Conservation (phyloP, 1,140 invertebrate genomes). For the Pseudomyrmex concolor region DNA sequence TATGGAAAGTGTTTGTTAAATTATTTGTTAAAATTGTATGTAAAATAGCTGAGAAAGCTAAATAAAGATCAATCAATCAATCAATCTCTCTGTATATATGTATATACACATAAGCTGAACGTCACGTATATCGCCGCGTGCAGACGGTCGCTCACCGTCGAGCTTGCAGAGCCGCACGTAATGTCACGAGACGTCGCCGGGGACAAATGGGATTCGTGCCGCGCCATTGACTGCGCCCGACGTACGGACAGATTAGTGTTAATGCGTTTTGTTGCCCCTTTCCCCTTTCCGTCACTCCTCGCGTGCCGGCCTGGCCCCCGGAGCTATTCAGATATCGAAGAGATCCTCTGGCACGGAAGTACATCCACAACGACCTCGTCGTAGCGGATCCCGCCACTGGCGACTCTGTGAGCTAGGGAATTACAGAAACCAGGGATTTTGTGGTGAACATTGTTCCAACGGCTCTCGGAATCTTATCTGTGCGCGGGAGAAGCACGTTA, state of each 20-base stretch:
- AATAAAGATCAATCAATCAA: too few species aligned
- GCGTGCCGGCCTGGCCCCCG: constrained; percentile 15
- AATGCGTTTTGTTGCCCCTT: constrained; percentile 71
- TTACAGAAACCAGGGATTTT: constrained; percentile 39
- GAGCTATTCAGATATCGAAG: constrained; percentile 52
- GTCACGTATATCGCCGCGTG: background rate
- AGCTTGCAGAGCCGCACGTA: constrained; percentile 52
- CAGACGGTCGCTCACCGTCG: constrained; percentile 17
- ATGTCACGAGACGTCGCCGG: constrained; percentile 66
- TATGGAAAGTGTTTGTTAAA: too few species aligned
- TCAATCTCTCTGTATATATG: too few species aligned
- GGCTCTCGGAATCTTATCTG: constrained; percentile 49
- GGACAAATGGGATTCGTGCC: constrained; percentile 73
- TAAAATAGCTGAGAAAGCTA: too few species aligned
- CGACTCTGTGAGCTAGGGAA: constrained; percentile 11
- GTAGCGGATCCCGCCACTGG: background rate
- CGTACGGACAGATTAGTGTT: constrained; percentile 73
- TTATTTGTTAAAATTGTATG: too few species aligned
- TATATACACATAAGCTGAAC: background rate
- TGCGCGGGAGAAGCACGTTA: constrained; percentile 35
- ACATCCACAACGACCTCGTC: constrained; percentile 21
- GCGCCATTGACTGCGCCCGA: constrained; percentile 70
- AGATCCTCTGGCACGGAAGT: constrained; percentile 1
- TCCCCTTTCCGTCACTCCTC: background rate
- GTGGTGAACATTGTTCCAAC: constrained; percentile 34